Base-by-base conservation (phyloP, 2,113 vertebrate species). In the Raja brachyura region DNA sequence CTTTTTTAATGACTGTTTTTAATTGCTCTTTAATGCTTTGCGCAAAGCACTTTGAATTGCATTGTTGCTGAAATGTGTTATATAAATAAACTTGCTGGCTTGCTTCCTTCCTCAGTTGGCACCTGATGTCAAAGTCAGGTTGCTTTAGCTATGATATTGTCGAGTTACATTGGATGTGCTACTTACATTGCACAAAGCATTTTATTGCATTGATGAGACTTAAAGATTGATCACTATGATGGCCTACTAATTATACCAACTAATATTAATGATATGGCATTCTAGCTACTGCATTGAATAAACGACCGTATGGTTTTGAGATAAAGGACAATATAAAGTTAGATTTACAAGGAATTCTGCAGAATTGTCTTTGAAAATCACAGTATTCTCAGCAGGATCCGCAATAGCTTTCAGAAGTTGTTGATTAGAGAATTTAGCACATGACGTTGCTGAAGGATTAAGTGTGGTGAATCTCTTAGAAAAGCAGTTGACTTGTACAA, bases 401-500 rank as follows among this genome's bases (percentile, higher is more conserved):
- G n/a, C 13, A 59, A 86, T 86, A n/a, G 56, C 59, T 85, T 56
- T 85, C 3, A 25, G 54, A 56, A 86, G 56, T n/a, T 86, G 25
- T 59, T 85, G 54, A 54, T 56, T 81, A n/a, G 9, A 85, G 54
- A 85, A 61, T 86, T 28, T 61, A 86, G 59, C 4, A 16, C 28
- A 86, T 4, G 56, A 14, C 4, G 25, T n/a, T 86, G 25, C 5
- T 86, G 59, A 61, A 59, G 83, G 28, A 61, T 13, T 61, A 59
- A 9, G 6, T 85, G 54, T 28, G 28, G 22, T 59, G 54, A 86
- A 86, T 10, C 54, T 59, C 13, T 28, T 31, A 86, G 56, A n/a
- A 63, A 86, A 86, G 61, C 16, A 63, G 56, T 63, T 86, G 83
- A 86, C 63, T 86, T 85, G 54, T 85, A 59, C 28, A 86, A 59